Evolutionary conservation across 2,888 invertebrate species (phyloP), one percentile per base, ranked within the genome.

Genomic region (Drymonia ruficornis): DNA sequence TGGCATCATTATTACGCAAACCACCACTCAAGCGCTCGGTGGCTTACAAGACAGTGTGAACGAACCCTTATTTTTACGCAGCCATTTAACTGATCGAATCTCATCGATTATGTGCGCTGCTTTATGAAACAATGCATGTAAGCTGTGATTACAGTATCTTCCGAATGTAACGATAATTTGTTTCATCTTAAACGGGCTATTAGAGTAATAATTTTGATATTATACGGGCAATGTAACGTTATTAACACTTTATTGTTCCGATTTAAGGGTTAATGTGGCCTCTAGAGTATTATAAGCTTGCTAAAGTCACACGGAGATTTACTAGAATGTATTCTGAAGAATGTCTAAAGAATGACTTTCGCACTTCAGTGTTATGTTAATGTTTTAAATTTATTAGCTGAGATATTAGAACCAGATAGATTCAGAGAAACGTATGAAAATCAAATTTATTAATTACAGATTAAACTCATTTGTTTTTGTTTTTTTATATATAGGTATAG

Each of bases 1-100:
- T n/a, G 31, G 7, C 12, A 31, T 9, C 11, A 31, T 9, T 31
- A 6, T 31, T 8, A 23, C 9, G 12, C 0, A 31, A 9, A 31
- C 9, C 8, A 31, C 8, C 1, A 31, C 9, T 11, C 9, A 31
- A 31, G 0, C 31, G 31, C 11, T 9, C 31, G 36, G n/a, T n/a
- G 6, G 36, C 36, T 36, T 36, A 36, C 36, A 43, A 36, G 49
- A 51, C 40, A 45, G 49, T 51, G 40, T 56, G 15, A 11, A 42
- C 13, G 18, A n/a, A 52, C n/a, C 28, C 19, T 40, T 50, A 49
- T 47, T 31, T 34, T 18, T 15, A 18, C 45, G 46, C 46, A 42
- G 34, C 38, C 28, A 49, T 53, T 40, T 50, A 43, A 47, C 34
- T 18, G 47, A 47, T 47, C 31, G 47, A 31, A 47, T 47, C 47